Conservation (phyloP, 2,888 invertebrate genomes). For the Stenotaenia linearis region DNA sequence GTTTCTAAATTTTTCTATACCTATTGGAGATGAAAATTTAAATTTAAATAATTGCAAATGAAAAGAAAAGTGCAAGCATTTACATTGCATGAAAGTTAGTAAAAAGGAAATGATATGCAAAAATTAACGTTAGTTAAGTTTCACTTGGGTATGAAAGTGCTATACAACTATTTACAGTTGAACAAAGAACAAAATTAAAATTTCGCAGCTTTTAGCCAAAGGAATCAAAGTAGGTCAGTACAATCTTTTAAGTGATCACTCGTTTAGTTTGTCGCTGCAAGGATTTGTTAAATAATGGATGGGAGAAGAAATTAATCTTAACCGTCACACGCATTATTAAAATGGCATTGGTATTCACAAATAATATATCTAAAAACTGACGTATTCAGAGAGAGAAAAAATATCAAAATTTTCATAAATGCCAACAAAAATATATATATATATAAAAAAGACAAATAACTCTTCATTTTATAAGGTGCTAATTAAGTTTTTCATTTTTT, state of each 20-base stretch:
- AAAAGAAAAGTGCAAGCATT: not conserved
- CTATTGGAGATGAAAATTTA: no score
- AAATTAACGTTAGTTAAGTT: not conserved
- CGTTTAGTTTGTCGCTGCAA: not conserved
- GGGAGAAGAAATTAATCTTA: not conserved
- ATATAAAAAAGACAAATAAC: not conserved
- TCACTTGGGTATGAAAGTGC: not conserved
- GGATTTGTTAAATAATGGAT: not conserved
- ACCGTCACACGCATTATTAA: not conserved
- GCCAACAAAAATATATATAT: not conserved
- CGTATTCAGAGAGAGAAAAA: not conserved
- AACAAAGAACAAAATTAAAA: not conserved
- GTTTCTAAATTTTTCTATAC: no score
- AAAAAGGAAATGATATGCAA: not conserved
- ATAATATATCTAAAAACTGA: not conserved
- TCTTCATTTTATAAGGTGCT: not conserved
- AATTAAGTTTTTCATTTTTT: not conserved
- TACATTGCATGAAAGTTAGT: not conserved
- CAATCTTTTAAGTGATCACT: not conserved
- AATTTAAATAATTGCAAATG: not conserved
- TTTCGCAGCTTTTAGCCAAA: not conserved
- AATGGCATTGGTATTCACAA: not conserved
- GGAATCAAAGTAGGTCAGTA: not conserved
- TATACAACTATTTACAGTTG: constrained; percentile 13
- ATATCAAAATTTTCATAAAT: not conserved